These are phyloP conservation scores for Lepus americanus DNA, from an alignment of 2,113 vertebrate species.

Conservation along the genomic window DNA sequence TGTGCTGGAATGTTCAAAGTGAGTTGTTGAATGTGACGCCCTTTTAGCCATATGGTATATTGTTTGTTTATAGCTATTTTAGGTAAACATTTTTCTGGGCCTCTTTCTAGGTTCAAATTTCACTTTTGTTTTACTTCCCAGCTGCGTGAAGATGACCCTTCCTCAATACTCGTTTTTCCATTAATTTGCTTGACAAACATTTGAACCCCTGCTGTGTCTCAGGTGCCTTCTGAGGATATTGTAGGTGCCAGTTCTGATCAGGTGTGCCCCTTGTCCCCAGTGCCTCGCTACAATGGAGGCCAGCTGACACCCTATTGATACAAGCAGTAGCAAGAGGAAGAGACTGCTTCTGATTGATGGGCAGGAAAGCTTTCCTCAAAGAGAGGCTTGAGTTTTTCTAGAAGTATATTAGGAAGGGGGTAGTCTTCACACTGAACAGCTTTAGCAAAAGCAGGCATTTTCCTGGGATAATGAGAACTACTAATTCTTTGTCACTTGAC, in stretches of 20 bases:
- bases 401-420: not conserved
- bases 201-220: not conserved
- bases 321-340: not conserved
- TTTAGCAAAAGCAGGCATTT: not conserved
- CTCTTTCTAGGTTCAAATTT: slow-evolving; percentile 39
- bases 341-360: slow-evolving; percentile 3
- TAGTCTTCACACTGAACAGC: not conserved
- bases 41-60: not conserved
- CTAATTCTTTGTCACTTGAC: not conserved
- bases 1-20: slow-evolving; percentile 99
- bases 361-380: slow-evolving; percentile 21
- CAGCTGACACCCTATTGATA: not conserved
- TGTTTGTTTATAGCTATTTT: not conserved
- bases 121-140: not conserved
- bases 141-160: not conserved
- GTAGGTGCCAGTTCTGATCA: no score
- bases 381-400: not conserved
- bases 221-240: not conserved
- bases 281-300: not conserved
- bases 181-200: not conserved
- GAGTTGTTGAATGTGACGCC: slow-evolving; percentile 59
- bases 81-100: not conserved
- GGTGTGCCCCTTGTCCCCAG: no score
- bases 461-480: not conserved
- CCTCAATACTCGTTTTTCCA: not conserved